Conservation (phyloP, 2,797 vertebrate species). For the Strix occidentalis region DNA sequence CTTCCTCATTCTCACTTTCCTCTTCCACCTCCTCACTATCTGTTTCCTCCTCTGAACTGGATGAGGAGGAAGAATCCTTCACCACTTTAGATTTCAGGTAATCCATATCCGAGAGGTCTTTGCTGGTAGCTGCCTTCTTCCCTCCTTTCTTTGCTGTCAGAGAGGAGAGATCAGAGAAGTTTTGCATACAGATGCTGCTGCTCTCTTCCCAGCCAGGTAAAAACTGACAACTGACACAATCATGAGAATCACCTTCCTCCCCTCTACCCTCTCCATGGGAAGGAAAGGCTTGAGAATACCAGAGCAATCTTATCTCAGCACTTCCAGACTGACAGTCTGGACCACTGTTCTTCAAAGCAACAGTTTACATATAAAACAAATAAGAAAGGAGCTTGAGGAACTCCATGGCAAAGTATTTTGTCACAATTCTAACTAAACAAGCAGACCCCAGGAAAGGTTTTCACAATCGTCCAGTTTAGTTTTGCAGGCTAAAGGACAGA, state of each 20-base stretch:
- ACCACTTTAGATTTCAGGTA: constrained; percentile 93
- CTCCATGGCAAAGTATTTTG: not conserved
- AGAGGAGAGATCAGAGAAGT: not conserved
- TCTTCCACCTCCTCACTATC: constrained; percentile 22
- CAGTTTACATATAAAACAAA: rapidly evolving
- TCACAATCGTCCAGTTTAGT: not conserved
- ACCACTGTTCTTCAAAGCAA: not conserved
- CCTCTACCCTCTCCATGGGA: not conserved
- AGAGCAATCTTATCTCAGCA: not conserved
- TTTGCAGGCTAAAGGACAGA: not conserved
- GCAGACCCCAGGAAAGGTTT: not conserved
- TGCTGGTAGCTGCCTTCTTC: constrained; percentile 54
- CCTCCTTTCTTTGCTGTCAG: constrained; percentile 27
- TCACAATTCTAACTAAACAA: not conserved
- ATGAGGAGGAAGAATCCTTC: not conserved
- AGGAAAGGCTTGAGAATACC: not conserved
- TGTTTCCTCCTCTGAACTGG: constrained; percentile 57
- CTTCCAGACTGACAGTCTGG: not conserved
- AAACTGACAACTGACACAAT: not conserved
- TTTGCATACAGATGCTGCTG: not conserved
- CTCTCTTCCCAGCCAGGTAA: not conserved
- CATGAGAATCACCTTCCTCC: not conserved
- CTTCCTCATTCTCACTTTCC: constrained; percentile 42
- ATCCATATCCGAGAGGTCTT: constrained; percentile 90
- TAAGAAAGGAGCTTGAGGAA: not conserved